Evolutionary conservation across 2,113 vertebrate genomes (phyloP).

Genomic region (Ictalurus punctatus): DNA sequence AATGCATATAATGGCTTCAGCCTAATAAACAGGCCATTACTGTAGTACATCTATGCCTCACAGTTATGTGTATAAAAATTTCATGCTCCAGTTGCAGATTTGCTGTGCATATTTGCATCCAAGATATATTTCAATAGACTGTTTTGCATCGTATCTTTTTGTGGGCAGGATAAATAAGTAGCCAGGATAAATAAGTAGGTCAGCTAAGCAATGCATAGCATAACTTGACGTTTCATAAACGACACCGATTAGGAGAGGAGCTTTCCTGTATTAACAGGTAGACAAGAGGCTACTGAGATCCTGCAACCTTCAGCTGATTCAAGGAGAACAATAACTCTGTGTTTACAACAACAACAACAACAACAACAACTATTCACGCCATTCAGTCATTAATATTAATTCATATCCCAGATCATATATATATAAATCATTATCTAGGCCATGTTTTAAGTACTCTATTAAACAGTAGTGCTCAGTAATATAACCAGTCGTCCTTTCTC

Average conservation of each 20-base stretch:
- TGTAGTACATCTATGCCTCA: neutral
- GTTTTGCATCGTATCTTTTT: neutral
- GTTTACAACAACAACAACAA: neutral
- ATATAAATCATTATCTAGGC: neutral
- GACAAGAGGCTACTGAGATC: neutral
- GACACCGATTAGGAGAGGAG: neutral
- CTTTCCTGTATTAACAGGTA: constrained; percentile 2
- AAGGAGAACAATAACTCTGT: neutral
- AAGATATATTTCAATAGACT: neutral
- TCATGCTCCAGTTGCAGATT: neutral
- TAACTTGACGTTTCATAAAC: neutral
- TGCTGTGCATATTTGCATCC: neutral
- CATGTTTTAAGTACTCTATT: neutral
- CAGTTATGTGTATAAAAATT: neutral
- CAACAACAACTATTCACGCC: neutral
- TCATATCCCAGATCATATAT: neutral
- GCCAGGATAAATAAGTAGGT: constrained; percentile 29
- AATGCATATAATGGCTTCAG: neutral
- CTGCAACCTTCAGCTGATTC: constrained; percentile 2
- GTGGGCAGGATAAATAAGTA: constrained; percentile 12
- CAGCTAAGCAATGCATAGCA: constrained; percentile 1
- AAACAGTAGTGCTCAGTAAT: neutral
- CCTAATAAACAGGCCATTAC: neutral
- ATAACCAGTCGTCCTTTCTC: neutral
- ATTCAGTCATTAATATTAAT: neutral